Evolutionary conservation across 2,113 vertebrate genomes (phyloP).

Genomic region (Urocitellus parryii): DNA sequence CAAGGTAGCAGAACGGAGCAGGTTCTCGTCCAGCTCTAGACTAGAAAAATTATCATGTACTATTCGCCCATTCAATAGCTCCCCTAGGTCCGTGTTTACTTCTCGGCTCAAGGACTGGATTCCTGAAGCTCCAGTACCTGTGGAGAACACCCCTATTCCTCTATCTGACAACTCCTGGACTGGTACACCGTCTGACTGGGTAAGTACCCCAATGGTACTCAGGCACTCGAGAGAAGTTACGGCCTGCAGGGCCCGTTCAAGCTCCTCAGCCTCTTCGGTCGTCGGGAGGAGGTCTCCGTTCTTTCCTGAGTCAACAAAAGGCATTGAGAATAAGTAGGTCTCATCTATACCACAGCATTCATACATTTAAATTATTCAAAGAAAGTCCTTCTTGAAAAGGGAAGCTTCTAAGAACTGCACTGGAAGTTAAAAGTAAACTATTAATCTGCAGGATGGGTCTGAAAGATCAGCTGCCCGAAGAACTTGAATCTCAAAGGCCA

Average conservation of each 20-base stretch:
- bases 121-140: constrained; percentile 91
- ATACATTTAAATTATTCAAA: background rate
- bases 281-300: constrained; percentile 98
- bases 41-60: constrained; percentile 94
- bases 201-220: constrained; percentile 96
- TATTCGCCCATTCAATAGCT: constrained; percentile 96
- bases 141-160: constrained; percentile 93
- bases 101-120: constrained; percentile 92
- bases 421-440: background rate
- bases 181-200: constrained; percentile 92
- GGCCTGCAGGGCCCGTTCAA: constrained; percentile 97
- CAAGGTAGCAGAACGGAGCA: constrained; percentile 93
- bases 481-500: background rate
- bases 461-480: background rate
- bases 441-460: background rate
- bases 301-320: constrained; percentile 91
- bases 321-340: constrained; percentile 46
- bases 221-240: constrained; percentile 98
- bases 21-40: constrained; percentile 97
- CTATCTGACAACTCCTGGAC: constrained; percentile 92
- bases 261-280: constrained; percentile 98
- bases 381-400: background rate
- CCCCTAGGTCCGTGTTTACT: constrained; percentile 92
- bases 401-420: background rate
- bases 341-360: background rate